Percentiles rank a stretch among this genome's conserved stretches.
phyloP scores from a whole-genome alignment of 2,888 invertebrate genomes.

The Sepioteuthis lessoniana region DNA sequence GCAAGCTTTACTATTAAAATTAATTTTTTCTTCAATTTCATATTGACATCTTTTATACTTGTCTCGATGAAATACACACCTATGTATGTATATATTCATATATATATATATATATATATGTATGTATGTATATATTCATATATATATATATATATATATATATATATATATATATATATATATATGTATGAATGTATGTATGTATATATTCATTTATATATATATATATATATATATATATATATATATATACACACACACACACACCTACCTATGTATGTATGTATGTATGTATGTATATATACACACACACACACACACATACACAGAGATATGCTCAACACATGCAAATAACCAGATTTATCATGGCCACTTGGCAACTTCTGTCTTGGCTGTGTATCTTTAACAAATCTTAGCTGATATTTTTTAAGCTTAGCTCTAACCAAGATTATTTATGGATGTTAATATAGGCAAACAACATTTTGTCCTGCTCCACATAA shows the following conservation, averaged over 20 bases:
- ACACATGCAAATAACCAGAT: background rate
- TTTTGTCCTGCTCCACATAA: background rate
- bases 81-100: background rate
- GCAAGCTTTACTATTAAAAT: background rate
- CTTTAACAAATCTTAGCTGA: background rate
- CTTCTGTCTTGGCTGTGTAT: background rate
- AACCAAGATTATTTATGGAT: too few species aligned
- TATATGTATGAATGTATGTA: background rate
- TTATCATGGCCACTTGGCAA: too few species aligned
- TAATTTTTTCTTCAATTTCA: background rate
- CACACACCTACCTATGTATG: too few species aligned
- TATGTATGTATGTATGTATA: background rate
- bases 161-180: background rate
- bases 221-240: background rate
- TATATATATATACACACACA: too few species aligned
- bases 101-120: background rate
- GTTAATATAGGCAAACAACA: background rate
- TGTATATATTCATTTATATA: background rate
- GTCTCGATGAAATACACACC: background rate
- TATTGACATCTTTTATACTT: background rate
- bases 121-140: background rate
- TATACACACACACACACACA: too few species aligned
- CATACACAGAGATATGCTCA: too few species aligned
- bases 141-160: background rate
- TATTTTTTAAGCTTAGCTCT: too few species aligned